Evolutionary conservation across 2,113 vertebrate species (phyloP).

Genomic region (Pseudolaguvia tuberculata): DNA sequence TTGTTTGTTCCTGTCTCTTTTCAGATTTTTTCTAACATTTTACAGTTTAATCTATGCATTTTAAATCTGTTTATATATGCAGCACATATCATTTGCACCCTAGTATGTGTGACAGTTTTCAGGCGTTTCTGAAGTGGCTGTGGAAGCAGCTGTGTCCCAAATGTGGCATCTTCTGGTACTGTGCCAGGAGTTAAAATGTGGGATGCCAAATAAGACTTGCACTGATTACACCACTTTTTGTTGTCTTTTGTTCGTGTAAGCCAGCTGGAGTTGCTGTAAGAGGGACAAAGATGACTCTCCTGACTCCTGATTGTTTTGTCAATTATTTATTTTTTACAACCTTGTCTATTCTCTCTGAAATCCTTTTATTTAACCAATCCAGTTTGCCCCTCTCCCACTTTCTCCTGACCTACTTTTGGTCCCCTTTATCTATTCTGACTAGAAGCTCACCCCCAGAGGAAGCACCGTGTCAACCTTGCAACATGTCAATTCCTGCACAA

Average conservation of each 20-base stretch:
- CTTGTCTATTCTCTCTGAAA: slow-evolving; percentile 20
- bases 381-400: slow-evolving; percentile 47
- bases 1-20: background rate
- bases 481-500: slow-evolving; percentile 69
- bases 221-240: slow-evolving; percentile 28
- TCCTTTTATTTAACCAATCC: slow-evolving; percentile 11
- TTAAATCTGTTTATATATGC: background rate
- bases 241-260: background rate
- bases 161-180: slow-evolving; percentile 50
- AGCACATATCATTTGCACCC: background rate
- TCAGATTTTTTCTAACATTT: background rate
- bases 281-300: background rate
- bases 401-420: slow-evolving; percentile 77
- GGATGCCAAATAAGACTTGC: slow-evolving; percentile 31
- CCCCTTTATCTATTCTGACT: slow-evolving; percentile 74
- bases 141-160: slow-evolving; percentile 27
- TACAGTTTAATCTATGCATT: background rate
- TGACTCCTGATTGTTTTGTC: background rate
- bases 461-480: slow-evolving; percentile 65
- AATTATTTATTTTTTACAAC: background rate
- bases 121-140: slow-evolving; percentile 3
- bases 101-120: background rate
- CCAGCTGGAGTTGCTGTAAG: slow-evolving; percentile 5
- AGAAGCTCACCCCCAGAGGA: slow-evolving; percentile 74
- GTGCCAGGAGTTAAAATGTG: slow-evolving; percentile 26